Evolutionary conservation across 2,797 vertebrate species (phyloP), one percentile per base, ranked within the genome.

Genomic region (Cirrhinus mrigala): DNA sequence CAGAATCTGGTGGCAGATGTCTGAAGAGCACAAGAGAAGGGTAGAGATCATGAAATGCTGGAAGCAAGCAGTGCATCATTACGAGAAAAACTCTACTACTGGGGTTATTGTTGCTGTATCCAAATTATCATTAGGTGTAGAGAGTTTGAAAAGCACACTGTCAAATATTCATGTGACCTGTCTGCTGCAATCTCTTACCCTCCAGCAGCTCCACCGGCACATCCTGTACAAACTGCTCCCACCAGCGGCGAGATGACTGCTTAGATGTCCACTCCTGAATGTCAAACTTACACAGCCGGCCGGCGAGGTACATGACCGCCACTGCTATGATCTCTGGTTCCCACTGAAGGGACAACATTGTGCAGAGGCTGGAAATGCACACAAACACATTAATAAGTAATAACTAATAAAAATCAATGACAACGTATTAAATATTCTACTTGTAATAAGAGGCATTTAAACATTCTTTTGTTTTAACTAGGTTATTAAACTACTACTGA

Each of bases 151-250:
- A 74, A 29, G 48, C 46, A 74, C 27, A 20, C 8, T 29, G 54
- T 58, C 33, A 77, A 77, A 58, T 7, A 79, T 44, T 52, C 11
- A n/a, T 9, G 20, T 1, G 52, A 40, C 18, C 15, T 8, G 7
- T 24, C 37, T 70, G 10, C 69, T 46, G 56, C 8, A 46, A 29
- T 6, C 37, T 69, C 83, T 50, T 94, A 99, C 98, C 98, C 97
- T 99, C 98, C 27, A 99, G 93, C 68, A 99, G 96, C 90, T 99
- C 98, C 15, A 99, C 98, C 0, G 98, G 98, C n/a, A 99, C 98
- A 1, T 99, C 98, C 86, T 99, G 98, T 29, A 99, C 98, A 91
- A 99, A 99, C 91, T 99, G 98, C 89, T 99, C 98, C 98, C 98
- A 99, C 98, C 98, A 99, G 50, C 97, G 95, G 27, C 98, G 96